phyloP scores from a whole-genome alignment of 2,113 vertebrate species.

The Urocynchramus pylzowi region DNA sequence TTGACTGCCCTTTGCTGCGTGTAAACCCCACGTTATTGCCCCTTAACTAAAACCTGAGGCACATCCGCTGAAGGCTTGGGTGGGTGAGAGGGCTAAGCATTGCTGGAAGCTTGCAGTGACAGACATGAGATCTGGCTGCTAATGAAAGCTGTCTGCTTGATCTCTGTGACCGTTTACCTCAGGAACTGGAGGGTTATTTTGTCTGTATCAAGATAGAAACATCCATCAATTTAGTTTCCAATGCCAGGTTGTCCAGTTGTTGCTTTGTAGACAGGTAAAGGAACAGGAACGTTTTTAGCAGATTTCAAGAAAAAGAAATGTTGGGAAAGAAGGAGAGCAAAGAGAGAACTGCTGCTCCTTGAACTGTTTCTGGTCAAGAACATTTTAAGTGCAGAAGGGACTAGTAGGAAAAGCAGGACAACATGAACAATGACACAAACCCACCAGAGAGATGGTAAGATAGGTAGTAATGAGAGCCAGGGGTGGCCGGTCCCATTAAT shows the following conservation, averaged over 20 bases:
- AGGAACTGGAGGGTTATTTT: not conserved
- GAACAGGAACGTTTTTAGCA: rapidly evolving
- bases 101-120: not conserved
- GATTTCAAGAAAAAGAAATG: not conserved
- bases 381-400: not conserved
- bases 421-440: not conserved
- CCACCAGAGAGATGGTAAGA: not conserved
- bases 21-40: rapidly evolving
- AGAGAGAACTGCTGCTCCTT: not conserved
- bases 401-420: not conserved
- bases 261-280: not conserved
- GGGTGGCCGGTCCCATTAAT: not conserved
- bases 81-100: not conserved
- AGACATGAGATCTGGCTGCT: not conserved
- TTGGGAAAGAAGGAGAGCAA: not conserved
- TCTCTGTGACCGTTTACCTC: not conserved
- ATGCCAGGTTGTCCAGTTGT: not conserved
- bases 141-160: not conserved
- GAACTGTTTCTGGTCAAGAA: not conserved
- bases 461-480: not conserved
- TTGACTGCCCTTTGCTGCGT: not conserved
- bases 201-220: not conserved
- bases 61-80: rapidly evolving
- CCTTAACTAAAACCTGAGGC: not conserved
- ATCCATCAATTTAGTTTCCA: not conserved